Conservation (phyloP, 2,797 vertebrate species). For the Anisognathus igniventris region DNA sequence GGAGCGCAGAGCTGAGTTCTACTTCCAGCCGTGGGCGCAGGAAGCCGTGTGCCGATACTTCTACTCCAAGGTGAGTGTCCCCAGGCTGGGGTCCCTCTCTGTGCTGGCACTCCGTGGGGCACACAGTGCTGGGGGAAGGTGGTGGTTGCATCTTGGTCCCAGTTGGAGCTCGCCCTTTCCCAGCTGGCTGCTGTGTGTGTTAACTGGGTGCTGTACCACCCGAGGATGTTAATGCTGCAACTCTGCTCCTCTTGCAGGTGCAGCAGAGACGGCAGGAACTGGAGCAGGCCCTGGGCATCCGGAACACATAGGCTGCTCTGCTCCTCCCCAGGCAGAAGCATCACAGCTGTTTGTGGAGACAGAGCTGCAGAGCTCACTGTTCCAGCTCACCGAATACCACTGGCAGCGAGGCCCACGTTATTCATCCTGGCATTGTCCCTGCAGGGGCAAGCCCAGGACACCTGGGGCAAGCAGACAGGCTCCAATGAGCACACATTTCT, state of each 20-base stretch:
- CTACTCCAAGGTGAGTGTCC: slow-evolving; percentile 89
- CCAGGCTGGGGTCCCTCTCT: rapidly evolving
- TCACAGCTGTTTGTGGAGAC: slow-evolving; percentile 27
- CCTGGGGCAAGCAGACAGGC: background rate
- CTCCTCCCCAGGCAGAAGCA: slow-evolving; percentile 13
- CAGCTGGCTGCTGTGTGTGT: background rate
- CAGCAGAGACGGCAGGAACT: slow-evolving; percentile 96
- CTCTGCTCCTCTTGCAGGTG: slow-evolving; percentile 77
- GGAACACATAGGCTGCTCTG: slow-evolving; percentile 86
- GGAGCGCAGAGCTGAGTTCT: slow-evolving; percentile 95
- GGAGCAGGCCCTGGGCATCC: slow-evolving; percentile 97
- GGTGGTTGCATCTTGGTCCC: background rate
- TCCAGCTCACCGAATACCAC: slow-evolving; percentile 54
- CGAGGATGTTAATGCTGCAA: background rate
- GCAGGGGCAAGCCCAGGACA: slow-evolving; percentile 1
- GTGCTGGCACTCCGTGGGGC: background rate
- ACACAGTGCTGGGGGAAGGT: background rate
- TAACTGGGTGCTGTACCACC: background rate
- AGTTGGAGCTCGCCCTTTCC: background rate
- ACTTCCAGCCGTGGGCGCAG: slow-evolving; percentile 99
- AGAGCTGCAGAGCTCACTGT: slow-evolving; percentile 45
- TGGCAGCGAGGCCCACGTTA: background rate
- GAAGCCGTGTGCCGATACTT: slow-evolving; percentile 98
- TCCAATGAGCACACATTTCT: slow-evolving; percentile 41
- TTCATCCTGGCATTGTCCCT: background rate